These are phyloP conservation scores for Leptogaster cylindrica DNA, from an alignment of 2,888 invertebrate genomes.

Conservation along the genomic window DNA sequence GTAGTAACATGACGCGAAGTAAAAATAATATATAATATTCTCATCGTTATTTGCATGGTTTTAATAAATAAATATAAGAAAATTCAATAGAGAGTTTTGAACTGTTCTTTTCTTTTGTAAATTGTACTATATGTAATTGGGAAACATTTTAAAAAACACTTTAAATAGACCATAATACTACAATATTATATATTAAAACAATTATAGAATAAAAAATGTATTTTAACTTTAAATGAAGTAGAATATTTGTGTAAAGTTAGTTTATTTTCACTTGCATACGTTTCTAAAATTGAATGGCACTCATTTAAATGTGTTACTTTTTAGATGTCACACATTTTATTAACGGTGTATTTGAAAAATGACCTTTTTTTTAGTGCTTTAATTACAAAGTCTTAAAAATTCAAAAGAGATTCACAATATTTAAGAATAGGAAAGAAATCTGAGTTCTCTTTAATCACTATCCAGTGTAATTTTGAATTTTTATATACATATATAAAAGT, in stretches of 20 bases:
- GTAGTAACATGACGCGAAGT: too few species aligned
- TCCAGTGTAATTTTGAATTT: not conserved
- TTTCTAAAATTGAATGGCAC: too few species aligned
- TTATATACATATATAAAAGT: not conserved
- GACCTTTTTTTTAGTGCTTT: too few species aligned
- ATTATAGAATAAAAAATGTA: not conserved
- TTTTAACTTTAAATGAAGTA: not conserved
- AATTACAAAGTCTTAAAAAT: too few species aligned
- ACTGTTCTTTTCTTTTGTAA: slow-evolving; percentile 4
- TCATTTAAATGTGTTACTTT: too few species aligned
- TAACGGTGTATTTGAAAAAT: too few species aligned
- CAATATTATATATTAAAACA: not conserved
- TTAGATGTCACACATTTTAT: too few species aligned
- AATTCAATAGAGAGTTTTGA: not conserved
- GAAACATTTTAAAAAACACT: not conserved
- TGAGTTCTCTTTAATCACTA: slow-evolving; percentile 2
- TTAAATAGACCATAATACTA: not conserved
- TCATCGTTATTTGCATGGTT: too few species aligned
- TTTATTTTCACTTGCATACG: too few species aligned
- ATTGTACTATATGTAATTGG: slow-evolving; percentile 18
- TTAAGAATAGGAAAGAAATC: not conserved
- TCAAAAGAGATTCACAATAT: too few species aligned
- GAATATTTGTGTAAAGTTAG: not conserved
- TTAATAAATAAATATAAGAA: too few species aligned
- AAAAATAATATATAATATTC: too few species aligned